Base-by-base conservation (phyloP, 2,113 vertebrate species). In the Myrmecophaga tridactyla region DNA sequence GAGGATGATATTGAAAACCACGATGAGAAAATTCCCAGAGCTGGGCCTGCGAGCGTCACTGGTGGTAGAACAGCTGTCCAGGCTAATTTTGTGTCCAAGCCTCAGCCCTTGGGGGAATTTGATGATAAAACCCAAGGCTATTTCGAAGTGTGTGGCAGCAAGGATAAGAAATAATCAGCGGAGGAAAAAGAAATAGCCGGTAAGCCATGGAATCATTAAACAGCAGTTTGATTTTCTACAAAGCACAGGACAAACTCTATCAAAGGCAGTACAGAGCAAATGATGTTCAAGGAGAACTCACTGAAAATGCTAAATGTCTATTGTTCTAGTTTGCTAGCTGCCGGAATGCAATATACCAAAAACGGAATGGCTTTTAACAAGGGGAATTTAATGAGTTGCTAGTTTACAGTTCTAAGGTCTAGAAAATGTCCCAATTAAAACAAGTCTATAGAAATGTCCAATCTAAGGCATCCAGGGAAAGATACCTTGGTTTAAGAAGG, bases 261-360 rank as follows among this genome's bases (percentile, higher is more conserved):
- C 63, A 67, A 92, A 94, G 63, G 41, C 10, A 67, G n/a, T 46
- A 60, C 56, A 83, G 60, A 84, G n/a, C 60, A 86, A 92, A 82
- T 25, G 36, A 70, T 75, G 51, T 85, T 94, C 60, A 92, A 85
- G 80, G 60, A 86, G 89, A 75, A 76, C 89, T 92, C 89, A 53
- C 53, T 88, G 65, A n/a, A n/a, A n/a, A n/a, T n/a, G n/a, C n/a
- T n/a, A n/a, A n/a, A n/a, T n/a, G n/a, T n/a, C n/a, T n/a, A n/a
- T n/a, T n/a, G n/a, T n/a, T n/a, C n/a, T n/a, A n/a, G n/a, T n/a
- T n/a, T n/a, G n/a, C n/a, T n/a, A n/a, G n/a, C n/a, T n/a, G n/a
- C n/a, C n/a, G n/a, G n/a, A n/a, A n/a, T n/a, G n/a, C n/a, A n/a
- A n/a, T n/a, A n/a, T n/a, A n/a, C n/a, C n/a, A n/a, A n/a, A n/a